Base-by-base conservation (phyloP, 2,888 invertebrate genomes). In the Eupsilia transversa region DNA sequence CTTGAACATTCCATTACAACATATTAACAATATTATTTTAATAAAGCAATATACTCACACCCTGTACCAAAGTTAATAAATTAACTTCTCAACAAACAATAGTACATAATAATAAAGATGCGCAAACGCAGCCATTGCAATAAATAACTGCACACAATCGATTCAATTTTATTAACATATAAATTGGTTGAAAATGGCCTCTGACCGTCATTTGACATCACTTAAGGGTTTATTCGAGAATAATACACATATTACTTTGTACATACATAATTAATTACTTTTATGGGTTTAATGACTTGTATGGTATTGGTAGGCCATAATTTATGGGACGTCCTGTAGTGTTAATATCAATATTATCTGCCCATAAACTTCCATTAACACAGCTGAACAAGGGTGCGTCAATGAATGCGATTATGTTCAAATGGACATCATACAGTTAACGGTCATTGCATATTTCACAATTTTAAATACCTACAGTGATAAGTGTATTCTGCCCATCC, bases 131-230 rank as follows among this genome's bases (percentile, higher is more conserved):
- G 74, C 78, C 86, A 89, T 82, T 80, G 87, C 88, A 89, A 92
- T 93, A 91, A 91, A 92, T 89, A 86, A 87, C 86, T 75, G 81
- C 30, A 75, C 72, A 82, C 84, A 90, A 91, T 92, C 89, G 90
- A 93, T 92, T 89, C 87, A 84, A 81, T 80, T 84, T 89, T 89
- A 92, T 94, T 92, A 89, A 88, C 92, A 93, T 94, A 88, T 90
- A 92, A 91, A 94, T 92, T 84, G 88, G 68, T 86, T 89, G 86
- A 89, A 90, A 91, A 91, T 86, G 87, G 86, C 85, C 83, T 82
- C 76, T 79, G 86, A 86, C 85, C 84, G 82, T 82, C 83, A 85
- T 88, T 88, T 86, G 79, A 79, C 75, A 68, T 69, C 82, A 83
- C 79, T 86, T 84, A 80, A 71, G 72, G 52, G 72, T 64, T 75